Base-by-base conservation (phyloP, 30 jellyfish, hydroid and myxozoan species). In the Chironex yamaguchii region DNA sequence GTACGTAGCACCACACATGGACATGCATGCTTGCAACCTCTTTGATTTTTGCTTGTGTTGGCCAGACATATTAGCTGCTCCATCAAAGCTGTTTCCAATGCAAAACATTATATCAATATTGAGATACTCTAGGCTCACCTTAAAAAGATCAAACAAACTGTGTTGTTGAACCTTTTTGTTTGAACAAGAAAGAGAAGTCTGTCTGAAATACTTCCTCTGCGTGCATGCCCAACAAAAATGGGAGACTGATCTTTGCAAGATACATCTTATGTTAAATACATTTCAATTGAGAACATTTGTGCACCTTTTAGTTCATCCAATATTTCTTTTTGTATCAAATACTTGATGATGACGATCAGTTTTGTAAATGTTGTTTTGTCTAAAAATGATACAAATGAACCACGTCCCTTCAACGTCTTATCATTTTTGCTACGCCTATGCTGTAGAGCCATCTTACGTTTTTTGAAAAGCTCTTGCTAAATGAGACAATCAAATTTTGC, bases 351-450 rank as follows among this genome's bases (percentile, higher is more conserved):
- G 24, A 11, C 42, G n/a, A 71, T 35, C 33, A 71, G 48, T 21
- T 33, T 34, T 13, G 84, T 71, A 49, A 33, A 1, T 36, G 84
- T 71, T 71, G 84, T 23, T 71, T 71, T 71, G 76, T 70, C 22
- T 70, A 71, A 25, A 49, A 71, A 71, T 17, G 84, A 34, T n/a
- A 13, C 29, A 70, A 71, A 71, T 28, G 84, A 35, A 34, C 84
- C 84, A 34, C 84, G 79, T n/a, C 84, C 84, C n/a, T 4, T n/a
- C n/a, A n/a, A n/a, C n/a, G n/a, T n/a, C n/a, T n/a, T n/a, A n/a
- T n/a, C n/a, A n/a, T n/a, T n/a, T n/a, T n/a, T n/a, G n/a, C n/a
- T n/a, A n/a, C n/a, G n/a, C n/a, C n/a, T n/a, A n/a, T n/a, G n/a
- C n/a, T 34, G 26, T 67, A 71, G n/a, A n/a, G n/a, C n/a, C n/a